Evolutionary conservation across 2,797 vertebrate species (phyloP), one percentile per base, ranked within the genome.

Genomic region (Melopsittacus undulatus): DNA sequence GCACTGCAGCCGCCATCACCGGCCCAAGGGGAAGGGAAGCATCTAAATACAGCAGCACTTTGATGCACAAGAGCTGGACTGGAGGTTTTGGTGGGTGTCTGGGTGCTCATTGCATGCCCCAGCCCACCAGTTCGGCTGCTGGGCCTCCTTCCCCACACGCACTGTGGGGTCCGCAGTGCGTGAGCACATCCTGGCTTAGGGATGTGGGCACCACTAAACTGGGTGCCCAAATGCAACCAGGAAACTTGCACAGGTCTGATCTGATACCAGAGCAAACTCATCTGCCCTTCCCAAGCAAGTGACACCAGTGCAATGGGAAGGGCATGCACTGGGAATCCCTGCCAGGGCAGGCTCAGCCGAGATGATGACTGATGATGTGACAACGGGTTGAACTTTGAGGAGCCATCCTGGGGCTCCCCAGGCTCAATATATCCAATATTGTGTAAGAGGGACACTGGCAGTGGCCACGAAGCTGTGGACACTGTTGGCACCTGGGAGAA

Each of bases 131-230:
- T 10, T 78, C 2, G 1, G 75, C 57, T 74, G 45, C 77, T 38
- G 38, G 10, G 21, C 22, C 27, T 73, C 75, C 68, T 76, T 43
- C 38, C 54, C n/a, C 0, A 0, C 10, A 4, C 2, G 14, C 42
- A 7, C 22, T 4, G 6, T 0, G 0, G 26, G 24, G 16, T 4
- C 7, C 10, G 20, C 0, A 0, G 2, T 18, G 34, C 34, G 56
- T 2, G 51, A n/a, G 74, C 26, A 2, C 70, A 32, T 29, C 68
- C 29, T 0, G 0, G 43, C 0, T 2, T 17, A 1, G 1, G 4
- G 83, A 27, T 7, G 5, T 0, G 1, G 19, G 19, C 24, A 19
- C 26, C 90, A 13, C 38, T 29, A 54, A 79, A 61, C 0, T 0
- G 1, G 22, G 61, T 0, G 24, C 21, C 40, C 5, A 80, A 70